Conservation (phyloP, 1,140 invertebrate species). For the Holotrichia oblita region DNA sequence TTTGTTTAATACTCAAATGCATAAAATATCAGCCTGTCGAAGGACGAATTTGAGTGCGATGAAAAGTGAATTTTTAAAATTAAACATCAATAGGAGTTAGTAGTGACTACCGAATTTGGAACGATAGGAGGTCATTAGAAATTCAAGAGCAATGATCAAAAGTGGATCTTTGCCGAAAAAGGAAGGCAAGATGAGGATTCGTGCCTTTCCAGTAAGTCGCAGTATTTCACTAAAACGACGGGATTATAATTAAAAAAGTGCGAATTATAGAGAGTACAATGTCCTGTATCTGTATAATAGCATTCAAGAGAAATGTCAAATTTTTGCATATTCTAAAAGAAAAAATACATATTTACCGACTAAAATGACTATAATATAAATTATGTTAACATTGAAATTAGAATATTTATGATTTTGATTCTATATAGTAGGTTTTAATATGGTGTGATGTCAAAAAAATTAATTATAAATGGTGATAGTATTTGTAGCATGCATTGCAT, state of each 20-base stretch:
- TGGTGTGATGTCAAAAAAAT: slow-evolving; percentile 20
- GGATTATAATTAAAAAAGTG: slow-evolving; percentile 6
- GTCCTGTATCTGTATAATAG: slow-evolving; percentile 40
- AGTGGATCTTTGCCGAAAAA: slow-evolving; percentile 82
- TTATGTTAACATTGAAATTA: slow-evolving; percentile 24
- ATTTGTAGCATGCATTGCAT: not conserved
- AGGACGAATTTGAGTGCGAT: slow-evolving; percentile 45
- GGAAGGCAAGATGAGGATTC: slow-evolving; percentile 95
- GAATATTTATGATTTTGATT: slow-evolving; percentile 18
- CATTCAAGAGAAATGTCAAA: slow-evolving; percentile 45
- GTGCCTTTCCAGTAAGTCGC: slow-evolving; percentile 92
- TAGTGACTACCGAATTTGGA: slow-evolving; percentile 49
- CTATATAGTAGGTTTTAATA: slow-evolving; percentile 13
- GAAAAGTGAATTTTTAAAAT: slow-evolving; percentile 45
- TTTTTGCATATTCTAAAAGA: slow-evolving; percentile 30
- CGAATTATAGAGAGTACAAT: slow-evolving; percentile 43
- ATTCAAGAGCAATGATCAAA: slow-evolving; percentile 68
- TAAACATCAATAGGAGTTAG: slow-evolving; percentile 41
- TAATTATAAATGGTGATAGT: not conserved
- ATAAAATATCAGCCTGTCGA: slow-evolving; percentile 28
- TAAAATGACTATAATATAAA: slow-evolving; percentile 24
- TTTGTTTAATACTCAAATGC: slow-evolving; percentile 19
- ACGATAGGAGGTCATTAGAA: slow-evolving; percentile 45
- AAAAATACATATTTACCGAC: slow-evolving; percentile 27
- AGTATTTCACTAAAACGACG: slow-evolving; percentile 38